phyloP scores from a whole-genome alignment of 2,797 vertebrate genomes.

The Girardinus metallicus region DNA sequence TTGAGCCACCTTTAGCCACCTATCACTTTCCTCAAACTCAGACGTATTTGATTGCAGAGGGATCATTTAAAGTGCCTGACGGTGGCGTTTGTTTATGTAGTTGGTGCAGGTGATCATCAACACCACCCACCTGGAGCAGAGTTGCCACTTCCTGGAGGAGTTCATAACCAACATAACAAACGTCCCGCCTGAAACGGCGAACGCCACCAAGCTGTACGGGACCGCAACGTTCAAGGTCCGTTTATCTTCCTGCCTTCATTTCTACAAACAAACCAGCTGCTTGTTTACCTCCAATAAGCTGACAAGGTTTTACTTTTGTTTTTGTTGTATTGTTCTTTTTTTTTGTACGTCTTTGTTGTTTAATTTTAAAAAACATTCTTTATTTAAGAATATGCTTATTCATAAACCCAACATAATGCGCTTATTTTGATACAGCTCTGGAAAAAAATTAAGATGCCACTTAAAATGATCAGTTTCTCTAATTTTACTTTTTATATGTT shows the following conservation, averaged over 20 bases:
- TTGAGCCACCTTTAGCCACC: too few relatives aligned
- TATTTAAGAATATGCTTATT: too few relatives aligned
- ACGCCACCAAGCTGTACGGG: constrained; percentile 94
- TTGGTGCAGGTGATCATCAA: constrained; percentile 98
- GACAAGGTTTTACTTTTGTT: too few relatives aligned
- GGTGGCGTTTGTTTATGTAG: constrained; percentile 64
- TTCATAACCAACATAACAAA: constrained; percentile 98
- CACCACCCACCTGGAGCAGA: constrained; percentile 95
- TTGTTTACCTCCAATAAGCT: neutral
- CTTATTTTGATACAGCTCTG: too few relatives aligned
- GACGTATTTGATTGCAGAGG: neutral
- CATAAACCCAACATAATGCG: too few relatives aligned
- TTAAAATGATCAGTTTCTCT: too few relatives aligned
- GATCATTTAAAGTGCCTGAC: neutral
- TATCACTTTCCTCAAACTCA: too few relatives aligned
- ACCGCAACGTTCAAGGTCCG: constrained; percentile 95
- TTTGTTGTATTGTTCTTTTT: too few relatives aligned
- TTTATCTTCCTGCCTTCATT: neutral
- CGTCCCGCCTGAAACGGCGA: constrained; percentile 90
- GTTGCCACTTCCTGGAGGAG: constrained; percentile 94
- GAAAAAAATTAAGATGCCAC: too few relatives aligned
- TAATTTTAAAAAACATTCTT: too few relatives aligned
- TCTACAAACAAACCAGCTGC: neutral
- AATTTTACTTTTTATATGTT: too few relatives aligned
- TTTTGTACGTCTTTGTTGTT: too few relatives aligned